A percentile compares a stretch with the other conserved stretches of the same genome.
These are phyloP conservation scores for Rhagoletis pomonella DNA, from an alignment of 1,140 invertebrate genomes.

Conservation along the genomic window DNA sequence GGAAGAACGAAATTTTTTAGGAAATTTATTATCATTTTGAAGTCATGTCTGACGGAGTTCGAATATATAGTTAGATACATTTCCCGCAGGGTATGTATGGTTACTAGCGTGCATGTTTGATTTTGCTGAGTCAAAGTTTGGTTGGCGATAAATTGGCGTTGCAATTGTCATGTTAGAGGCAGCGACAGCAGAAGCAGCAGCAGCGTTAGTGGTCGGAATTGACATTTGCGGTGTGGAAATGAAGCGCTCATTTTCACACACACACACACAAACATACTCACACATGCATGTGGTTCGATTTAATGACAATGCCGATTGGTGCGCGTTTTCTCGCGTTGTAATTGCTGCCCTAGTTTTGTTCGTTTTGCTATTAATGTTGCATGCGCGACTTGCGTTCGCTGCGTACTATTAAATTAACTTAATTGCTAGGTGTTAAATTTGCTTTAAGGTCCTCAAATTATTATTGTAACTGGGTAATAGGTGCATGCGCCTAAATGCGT, in stretches of 20 bases:
- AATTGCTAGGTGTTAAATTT: conserved; percentile 24
- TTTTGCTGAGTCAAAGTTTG: conserved; percentile 44
- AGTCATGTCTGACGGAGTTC: too few relatives aligned
- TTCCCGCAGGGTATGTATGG: neutral
- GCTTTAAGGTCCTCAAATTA: neutral
- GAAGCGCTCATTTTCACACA: neutral
- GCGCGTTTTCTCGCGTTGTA: neutral
- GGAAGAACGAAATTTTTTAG: too few relatives aligned
- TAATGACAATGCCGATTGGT: neutral
- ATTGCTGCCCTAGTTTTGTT: neutral
- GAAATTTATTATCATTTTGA: too few relatives aligned
- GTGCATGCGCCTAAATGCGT: neutral
- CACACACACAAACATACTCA: neutral
- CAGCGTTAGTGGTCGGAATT: conserved; percentile 28
- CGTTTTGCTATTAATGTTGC: neutral
- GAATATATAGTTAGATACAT: neutral
- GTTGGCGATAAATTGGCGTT: conserved; percentile 38
- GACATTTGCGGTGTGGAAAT: conserved; percentile 48
- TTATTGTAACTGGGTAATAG: neutral
- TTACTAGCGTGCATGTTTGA: conserved; percentile 25
- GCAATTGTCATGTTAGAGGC: conserved; percentile 18
- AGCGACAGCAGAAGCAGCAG: neutral
- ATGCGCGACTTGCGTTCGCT: neutral
- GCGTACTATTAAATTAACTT: conserved; percentile 21
- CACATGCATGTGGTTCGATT: neutral